These are phyloP conservation scores for Oostethus manadensis DNA, from an alignment of 2,113 vertebrate species.

Conservation along the genomic window DNA sequence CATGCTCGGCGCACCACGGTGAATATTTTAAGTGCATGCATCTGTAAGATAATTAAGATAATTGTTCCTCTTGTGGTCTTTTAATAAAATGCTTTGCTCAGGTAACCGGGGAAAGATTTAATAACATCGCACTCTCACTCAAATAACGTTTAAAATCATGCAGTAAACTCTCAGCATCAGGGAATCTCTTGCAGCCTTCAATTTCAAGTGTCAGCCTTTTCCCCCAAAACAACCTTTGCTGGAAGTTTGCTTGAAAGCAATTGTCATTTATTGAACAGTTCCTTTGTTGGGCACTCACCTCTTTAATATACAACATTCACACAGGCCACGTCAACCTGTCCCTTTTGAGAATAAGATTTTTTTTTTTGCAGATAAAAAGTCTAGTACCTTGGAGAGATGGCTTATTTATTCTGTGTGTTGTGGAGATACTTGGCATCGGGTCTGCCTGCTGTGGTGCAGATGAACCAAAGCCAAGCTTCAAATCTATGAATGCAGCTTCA, in stretches of 20 bases:
- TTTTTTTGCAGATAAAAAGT: too few species aligned
- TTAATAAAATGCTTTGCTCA: slow-evolving; percentile 21
- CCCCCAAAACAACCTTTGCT: not conserved
- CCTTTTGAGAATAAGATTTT: too few species aligned
- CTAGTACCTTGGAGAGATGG: not conserved
- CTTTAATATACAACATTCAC: not conserved
- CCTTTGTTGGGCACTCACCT: not conserved
- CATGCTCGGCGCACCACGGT: too few species aligned
- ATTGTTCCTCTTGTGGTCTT: slow-evolving; percentile 9
- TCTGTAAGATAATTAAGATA: slow-evolving; percentile 19
- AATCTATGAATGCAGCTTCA: not conserved
- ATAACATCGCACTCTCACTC: too few species aligned
- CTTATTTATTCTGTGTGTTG: not conserved
- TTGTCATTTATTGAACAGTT: not conserved
- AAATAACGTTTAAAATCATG: too few species aligned
- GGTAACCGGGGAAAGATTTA: not conserved
- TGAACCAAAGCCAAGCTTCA: slow-evolving; percentile 1
- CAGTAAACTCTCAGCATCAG: too few species aligned
- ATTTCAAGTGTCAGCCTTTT: not conserved
- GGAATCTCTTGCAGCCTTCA: too few species aligned
- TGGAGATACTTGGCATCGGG: not conserved
- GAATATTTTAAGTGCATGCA: not conserved
- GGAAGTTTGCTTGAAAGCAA: not conserved
- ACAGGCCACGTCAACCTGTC: not conserved
- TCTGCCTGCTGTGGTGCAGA: slow-evolving; percentile 7